Percentiles rank a stretch among this genome's conserved stretches.
These are phyloP conservation scores for Ophonus ardosiacus DNA, from an alignment of 2,888 invertebrate genomes.

Conservation along the genomic window DNA sequence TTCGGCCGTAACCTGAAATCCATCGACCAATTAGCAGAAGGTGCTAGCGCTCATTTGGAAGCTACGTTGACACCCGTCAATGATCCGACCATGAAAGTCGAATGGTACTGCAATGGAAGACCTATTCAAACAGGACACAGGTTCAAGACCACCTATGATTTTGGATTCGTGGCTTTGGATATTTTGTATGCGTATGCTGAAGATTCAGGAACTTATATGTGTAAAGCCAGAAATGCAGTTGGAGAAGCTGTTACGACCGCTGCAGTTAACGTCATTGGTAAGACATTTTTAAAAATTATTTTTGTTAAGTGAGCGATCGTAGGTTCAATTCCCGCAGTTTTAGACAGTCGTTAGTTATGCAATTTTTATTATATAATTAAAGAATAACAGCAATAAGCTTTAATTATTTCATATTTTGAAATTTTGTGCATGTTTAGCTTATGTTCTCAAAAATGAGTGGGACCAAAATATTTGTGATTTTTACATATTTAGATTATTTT, in stretches of 20 bases:
- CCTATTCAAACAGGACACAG: conserved; percentile 96
- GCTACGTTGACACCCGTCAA: conserved; percentile 97
- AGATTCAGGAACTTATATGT: conserved; percentile 98
- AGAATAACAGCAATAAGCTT: no score
- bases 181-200: conserved; percentile 97
- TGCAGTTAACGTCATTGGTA: conserved; percentile 91
- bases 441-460: no score
- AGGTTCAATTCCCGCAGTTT: no score
- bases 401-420: no score
- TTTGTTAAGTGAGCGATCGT: no score
- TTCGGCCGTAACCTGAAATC: conserved; percentile 93
- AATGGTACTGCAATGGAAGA: conserved; percentile 97
- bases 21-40: conserved; percentile 89
- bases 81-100: conserved; percentile 98
- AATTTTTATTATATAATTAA: no score
- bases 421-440: no score
- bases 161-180: conserved; percentile 97
- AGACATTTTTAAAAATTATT: conserved; percentile 69
- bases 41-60: conserved; percentile 93
- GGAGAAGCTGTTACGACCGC: conserved; percentile 97
- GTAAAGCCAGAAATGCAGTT: conserved; percentile 95
- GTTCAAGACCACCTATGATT: conserved; percentile 97
- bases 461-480: no score
- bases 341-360: no score
- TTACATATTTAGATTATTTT: no score